phyloP scores from a whole-genome alignment of 2,888 invertebrate genomes.

The Helicoverpa assulta region DNA sequence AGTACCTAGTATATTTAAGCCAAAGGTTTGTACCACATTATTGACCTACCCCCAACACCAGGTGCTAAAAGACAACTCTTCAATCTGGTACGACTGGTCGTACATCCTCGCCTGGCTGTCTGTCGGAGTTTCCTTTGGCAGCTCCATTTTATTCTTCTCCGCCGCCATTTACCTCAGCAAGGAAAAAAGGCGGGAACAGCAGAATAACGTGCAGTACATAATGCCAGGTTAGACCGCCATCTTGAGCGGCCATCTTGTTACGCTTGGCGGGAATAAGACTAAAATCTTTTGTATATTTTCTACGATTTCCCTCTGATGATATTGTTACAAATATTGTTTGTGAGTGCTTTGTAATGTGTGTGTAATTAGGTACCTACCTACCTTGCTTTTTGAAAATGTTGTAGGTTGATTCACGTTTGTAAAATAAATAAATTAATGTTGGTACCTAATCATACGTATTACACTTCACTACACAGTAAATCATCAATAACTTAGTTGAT shows the following conservation, averaged over 20 bases:
- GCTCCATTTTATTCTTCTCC: conserved; percentile 94
- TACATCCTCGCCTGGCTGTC: conserved; percentile 96
- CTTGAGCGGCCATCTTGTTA: conserved; percentile 76
- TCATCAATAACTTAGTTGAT: conserved; percentile 67
- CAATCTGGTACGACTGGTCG: conserved; percentile 95
- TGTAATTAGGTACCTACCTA: conserved; percentile 36
- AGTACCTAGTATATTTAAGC: neutral
- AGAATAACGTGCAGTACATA: conserved; percentile 96
- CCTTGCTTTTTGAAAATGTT: conserved; percentile 13
- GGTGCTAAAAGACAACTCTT: conserved; percentile 93
- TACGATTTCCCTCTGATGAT: conserved; percentile 49
- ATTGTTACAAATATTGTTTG: conserved; percentile 16
- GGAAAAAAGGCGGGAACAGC: conserved; percentile 93
- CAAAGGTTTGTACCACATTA: conserved; percentile 41
- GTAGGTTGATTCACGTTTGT: conserved; percentile 2
- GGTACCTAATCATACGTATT: conserved; percentile 47
- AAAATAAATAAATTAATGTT: conserved; percentile 3
- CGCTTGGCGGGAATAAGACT: conserved; percentile 81
- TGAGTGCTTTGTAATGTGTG: conserved; percentile 46
- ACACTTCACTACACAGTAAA: conserved; percentile 47
- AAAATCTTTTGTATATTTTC: conserved; percentile 70
- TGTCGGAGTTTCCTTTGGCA: conserved; percentile 93
- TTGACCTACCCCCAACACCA: conserved; percentile 75
- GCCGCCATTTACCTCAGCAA: conserved; percentile 94
- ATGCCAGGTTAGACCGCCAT: conserved; percentile 94